Evolutionary conservation across 2,797 vertebrate genomes (phyloP).

Genomic region (Argya squamiceps): DNA sequence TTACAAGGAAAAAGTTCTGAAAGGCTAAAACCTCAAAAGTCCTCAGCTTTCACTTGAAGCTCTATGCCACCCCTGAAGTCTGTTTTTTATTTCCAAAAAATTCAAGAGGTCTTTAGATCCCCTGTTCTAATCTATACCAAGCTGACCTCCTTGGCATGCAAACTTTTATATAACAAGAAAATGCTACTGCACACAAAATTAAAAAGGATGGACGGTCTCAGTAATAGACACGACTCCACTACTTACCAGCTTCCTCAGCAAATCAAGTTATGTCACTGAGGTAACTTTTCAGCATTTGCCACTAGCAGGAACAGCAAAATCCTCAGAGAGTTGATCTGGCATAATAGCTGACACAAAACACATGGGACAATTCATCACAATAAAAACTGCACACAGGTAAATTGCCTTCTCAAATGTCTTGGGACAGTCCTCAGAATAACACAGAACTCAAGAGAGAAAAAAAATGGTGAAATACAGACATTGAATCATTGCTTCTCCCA

Average conservation of each 20-base stretch:
- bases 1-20: neutral
- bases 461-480: neutral
- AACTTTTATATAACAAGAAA: neutral
- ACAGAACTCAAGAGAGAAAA: neutral
- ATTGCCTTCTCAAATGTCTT: neutral
- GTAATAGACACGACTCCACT: neutral
- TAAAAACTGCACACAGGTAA: neutral
- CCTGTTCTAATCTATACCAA: neutral
- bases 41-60: neutral
- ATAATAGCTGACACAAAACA: neutral
- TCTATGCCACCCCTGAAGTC: neutral
- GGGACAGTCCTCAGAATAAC: neutral
- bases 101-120: neutral
- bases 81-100: neutral
- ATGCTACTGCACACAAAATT: neutral
- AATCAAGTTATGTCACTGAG: slow-evolving; percentile 31
- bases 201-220: neutral
- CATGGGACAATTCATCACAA: neutral
- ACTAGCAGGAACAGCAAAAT: neutral
- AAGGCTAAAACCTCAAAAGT: neutral
- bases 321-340: neutral
- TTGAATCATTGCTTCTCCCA: neutral
- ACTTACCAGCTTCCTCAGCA: slow-evolving; percentile 33
- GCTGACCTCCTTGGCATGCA: neutral
- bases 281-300: slow-evolving; percentile 20